Conservation (phyloP, 64 coral and sea anemone genomes). For the Anthopleura sola region DNA sequence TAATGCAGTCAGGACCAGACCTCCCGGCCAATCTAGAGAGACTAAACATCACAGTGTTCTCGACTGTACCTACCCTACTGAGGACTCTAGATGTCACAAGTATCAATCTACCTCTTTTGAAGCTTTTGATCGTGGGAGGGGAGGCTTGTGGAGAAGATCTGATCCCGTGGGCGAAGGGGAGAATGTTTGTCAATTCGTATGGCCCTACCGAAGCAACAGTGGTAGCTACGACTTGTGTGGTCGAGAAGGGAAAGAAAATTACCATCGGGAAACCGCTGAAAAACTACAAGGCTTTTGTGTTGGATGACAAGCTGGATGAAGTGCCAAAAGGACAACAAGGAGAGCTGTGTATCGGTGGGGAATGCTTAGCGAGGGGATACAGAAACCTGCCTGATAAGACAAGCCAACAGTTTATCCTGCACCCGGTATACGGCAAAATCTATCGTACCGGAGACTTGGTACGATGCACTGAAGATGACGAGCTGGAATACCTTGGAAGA, state of each 20-base stretch:
- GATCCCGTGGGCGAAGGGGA: background rate
- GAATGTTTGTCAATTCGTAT: constrained; percentile 3
- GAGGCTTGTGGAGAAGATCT: constrained; percentile 16
- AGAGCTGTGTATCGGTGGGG: constrained; percentile 11
- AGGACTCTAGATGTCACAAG: background rate
- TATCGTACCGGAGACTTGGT: constrained; percentile 13
- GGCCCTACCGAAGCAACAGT: constrained; percentile 8
- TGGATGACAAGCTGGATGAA: background rate
- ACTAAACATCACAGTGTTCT: constrained; percentile 6
- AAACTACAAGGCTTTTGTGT: background rate
- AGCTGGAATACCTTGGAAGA: constrained; percentile 17
- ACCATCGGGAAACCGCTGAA: constrained; percentile 4
- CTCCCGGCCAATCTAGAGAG: background rate
- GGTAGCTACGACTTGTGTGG: background rate
- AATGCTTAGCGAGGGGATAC: constrained; percentile 6
- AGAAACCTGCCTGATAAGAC: constrained; percentile 5
- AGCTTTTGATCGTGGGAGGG: background rate
- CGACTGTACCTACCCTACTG: constrained; percentile 14
- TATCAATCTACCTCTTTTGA: background rate
- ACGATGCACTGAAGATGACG: background rate
- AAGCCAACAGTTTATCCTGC: background rate
- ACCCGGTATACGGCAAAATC: background rate
- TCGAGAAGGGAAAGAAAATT: background rate
- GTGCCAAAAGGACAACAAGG: background rate
- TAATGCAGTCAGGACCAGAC: constrained; percentile 18